Conservation (phyloP, 2,888 invertebrate genomes). For the Noctua janthe region DNA sequence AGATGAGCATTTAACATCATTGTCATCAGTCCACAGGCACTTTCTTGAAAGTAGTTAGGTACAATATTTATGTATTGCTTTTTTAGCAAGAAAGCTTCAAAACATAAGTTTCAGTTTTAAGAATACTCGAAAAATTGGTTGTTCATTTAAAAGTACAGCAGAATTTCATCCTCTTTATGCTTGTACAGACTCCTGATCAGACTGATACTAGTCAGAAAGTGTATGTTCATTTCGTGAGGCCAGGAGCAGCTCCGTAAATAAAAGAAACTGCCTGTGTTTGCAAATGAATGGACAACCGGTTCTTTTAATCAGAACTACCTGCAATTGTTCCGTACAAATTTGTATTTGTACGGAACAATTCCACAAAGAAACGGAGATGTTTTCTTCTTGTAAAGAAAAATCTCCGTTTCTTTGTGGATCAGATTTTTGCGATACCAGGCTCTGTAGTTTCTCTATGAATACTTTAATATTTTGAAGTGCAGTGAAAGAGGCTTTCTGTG, state of each 20-base stretch:
- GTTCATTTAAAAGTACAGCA: not conserved
- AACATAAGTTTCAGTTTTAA: not conserved
- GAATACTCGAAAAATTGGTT: not conserved
- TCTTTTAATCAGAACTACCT: constrained; percentile 50
- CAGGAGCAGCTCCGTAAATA: constrained; percentile 21
- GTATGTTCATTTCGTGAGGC: constrained; percentile 6
- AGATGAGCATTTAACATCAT: no score
- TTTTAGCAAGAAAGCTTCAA: no score
- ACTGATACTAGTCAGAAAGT: not conserved
- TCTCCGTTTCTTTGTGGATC: constrained; percentile 26
- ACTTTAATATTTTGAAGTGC: constrained; percentile 33
- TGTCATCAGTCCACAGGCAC: no score
- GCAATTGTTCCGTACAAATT: constrained; percentile 37
- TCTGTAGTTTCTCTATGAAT: constrained; percentile 9
- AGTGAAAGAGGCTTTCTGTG: not conserved
- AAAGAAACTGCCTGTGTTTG: constrained; percentile 36
- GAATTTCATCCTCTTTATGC: not conserved
- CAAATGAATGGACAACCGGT: constrained; percentile 47
- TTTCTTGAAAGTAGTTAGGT: no score
- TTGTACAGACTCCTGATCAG: constrained; percentile 16
- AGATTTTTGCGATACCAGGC: constrained; percentile 16
- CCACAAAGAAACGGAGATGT: no score
- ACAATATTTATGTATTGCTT: no score
- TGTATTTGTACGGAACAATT: no score
- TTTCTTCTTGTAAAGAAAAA: no score